Conservation (phyloP, 2,797 vertebrate genomes). For the Eurystomus glaucurus region DNA sequence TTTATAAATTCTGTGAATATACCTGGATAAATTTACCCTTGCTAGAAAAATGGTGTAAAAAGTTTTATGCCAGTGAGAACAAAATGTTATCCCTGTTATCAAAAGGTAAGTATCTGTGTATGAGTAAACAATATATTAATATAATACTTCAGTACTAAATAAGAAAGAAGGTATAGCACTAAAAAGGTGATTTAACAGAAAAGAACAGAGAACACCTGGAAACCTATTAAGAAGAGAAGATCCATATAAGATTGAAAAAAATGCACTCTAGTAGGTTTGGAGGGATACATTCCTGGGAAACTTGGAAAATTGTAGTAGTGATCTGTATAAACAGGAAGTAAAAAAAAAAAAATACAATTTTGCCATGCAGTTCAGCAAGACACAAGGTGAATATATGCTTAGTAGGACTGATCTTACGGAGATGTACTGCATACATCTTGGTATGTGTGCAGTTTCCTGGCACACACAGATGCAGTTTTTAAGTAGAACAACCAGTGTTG, state of each 20-base stretch:
- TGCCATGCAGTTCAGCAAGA: background rate
- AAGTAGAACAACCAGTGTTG: background rate
- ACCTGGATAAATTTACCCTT: background rate
- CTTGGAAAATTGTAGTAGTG: background rate
- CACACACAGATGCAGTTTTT: background rate
- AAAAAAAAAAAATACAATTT: background rate
- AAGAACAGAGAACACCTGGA: background rate
- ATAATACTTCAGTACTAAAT: background rate
- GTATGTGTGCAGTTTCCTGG: background rate
- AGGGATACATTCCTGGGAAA: background rate
- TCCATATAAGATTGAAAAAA: background rate
- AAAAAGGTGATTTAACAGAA: background rate
- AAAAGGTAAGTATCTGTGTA: background rate
- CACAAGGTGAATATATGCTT: background rate
- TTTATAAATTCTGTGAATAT: background rate
- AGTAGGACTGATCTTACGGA: background rate
- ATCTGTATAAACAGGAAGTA: background rate
- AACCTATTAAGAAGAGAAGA: background rate
- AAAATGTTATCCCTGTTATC: background rate
- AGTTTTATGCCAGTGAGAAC: background rate
- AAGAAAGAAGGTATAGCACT: background rate
- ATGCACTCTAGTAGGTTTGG: background rate
- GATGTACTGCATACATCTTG: no score
- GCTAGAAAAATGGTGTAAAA: background rate
- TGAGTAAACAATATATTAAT: background rate